A percentile compares a stretch with the other conserved stretches of the same genome.
Conservation (phyloP, 2,888 invertebrate species). For the Catotricha subobsoleta region DNA sequence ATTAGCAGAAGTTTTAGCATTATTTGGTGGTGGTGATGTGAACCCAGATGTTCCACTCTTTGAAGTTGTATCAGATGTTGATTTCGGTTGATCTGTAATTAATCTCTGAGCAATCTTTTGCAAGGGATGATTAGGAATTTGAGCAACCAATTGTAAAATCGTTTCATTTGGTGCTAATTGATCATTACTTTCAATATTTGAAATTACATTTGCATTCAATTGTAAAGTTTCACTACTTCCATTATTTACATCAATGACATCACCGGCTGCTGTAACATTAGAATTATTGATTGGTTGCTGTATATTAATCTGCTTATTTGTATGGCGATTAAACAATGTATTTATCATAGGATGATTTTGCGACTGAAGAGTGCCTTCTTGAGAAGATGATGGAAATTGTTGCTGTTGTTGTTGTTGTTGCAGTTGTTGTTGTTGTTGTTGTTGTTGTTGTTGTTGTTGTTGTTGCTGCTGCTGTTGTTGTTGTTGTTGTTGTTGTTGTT, state of each 20-base stretch:
- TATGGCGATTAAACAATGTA: no score
- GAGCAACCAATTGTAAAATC: conserved; percentile 26
- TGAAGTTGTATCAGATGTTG: conserved; percentile 26
- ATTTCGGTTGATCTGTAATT: conserved; percentile 27
- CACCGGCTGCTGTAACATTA: no score
- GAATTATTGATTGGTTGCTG: no score
- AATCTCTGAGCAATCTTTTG: conserved; percentile 22
- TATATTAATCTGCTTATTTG: no score
- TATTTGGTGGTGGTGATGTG: conserved; percentile 20
- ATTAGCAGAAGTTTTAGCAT: conserved; percentile 11
- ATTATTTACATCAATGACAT: no score
- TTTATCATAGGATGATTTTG: no score
- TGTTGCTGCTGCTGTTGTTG: conserved; percentile 22
- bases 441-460: no score
- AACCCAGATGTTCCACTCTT: conserved; percentile 10
- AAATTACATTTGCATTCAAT: not conserved
- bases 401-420: no score
- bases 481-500: conserved; percentile 14
- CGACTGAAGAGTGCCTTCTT: no score
- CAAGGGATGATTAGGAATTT: conserved; percentile 18
- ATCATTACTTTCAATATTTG: not conserved
- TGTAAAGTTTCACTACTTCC: no score
- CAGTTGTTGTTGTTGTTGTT: no score
- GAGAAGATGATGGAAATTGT: no score
- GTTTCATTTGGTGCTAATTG: conserved; percentile 12